Evolutionary conservation across 2,888 invertebrate genomes (phyloP), one percentile per base, ranked within the genome.

Genomic region (Hoplodrina ambigua): DNA sequence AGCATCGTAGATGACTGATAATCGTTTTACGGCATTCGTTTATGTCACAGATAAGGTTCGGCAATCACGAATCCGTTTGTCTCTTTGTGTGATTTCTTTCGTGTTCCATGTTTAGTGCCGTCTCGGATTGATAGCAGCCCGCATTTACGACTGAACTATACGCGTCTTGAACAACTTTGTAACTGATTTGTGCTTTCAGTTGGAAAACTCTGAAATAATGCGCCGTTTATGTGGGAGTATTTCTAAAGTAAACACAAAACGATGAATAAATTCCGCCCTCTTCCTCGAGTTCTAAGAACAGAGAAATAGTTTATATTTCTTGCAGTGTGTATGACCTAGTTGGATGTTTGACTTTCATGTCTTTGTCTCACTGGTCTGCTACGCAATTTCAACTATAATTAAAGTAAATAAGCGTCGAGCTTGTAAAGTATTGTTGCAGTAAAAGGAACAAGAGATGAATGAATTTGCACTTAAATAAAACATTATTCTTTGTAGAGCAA

Each of bases 11-110:
- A 77, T 80, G 84, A 69, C 82, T 80, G 77, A 85, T 85, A 84
- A 84, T 85, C 82, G 84, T 80, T 84, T 85, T 84, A 84, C 69
- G 75, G 67, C 74, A 78, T 82, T 80, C 82, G 65, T 85, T 85
- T 84, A 84, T 85, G 80, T 71, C 74, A 58, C 75, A 69, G 86
- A 84, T 84, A 84, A 77, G 80, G 72, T 75, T 83, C 67, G 68
- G 59, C 61, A 77, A 81, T 84, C 75, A 73, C 79, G 60, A 69
- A 85, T 79, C 70, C 70, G 69, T 75, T 84, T 66, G 69, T 65
- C 60, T 72, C 63, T 73, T 73, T 68, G 77, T 69, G 62, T 56
- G 68, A 78, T 82, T 77, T 79, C 67, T 81, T 77, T 85, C 77
- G 50, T 75, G 69, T 76, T 54, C 57, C 78, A 78, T 69, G 75